Evolutionary conservation across 1,140 invertebrate genomes (phyloP), one percentile per base, ranked within the genome.

Genomic region (Diorhabda carinulata): DNA sequence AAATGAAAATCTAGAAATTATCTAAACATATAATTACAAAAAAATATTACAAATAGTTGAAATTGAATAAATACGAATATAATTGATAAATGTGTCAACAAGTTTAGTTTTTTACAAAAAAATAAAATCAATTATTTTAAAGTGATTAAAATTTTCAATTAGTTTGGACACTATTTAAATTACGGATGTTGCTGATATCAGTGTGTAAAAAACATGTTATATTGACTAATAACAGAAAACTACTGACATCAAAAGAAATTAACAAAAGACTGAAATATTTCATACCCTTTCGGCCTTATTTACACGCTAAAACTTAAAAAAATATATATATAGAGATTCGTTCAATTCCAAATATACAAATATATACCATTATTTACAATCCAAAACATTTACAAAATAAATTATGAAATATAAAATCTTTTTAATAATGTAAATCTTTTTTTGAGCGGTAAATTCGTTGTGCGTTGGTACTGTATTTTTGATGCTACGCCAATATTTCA

Each of bases 321-420:
- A 66, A 57, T 43, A 66, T 59, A 58, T 66, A 57, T 59, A 58
- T 57, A 57, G 64, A 66, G 64, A 66, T 66, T 66, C 64, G 44
- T 42, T 66, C 8, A 60, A 58, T 59, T 66, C 64, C 7, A 66
- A 66, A 66, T 66, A 59, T 66, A 66, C 57, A 66, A 5, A 66
- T 58, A 7, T 10, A n/a, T 47, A 56, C 43, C 8, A 57, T 47
- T 64, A 64, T 64, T 64, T 64, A 64, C 63, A 66, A 60, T 6
- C 25, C 4, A 43, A 52, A 42, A 57, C 7, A 66, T 66, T 66
- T 66, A 66, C 64, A 66, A 66, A 66, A 66, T 66, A 66, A 58
- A 66, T 43, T 66, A 66, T 58, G 43, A 58, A 25, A 58, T 58
- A 58, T 41, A 60, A 60, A 60, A 60, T 41, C 5, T 60, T 60